Conservation (phyloP, 2,113 vertebrate species). For the Phaethon lepturus region DNA sequence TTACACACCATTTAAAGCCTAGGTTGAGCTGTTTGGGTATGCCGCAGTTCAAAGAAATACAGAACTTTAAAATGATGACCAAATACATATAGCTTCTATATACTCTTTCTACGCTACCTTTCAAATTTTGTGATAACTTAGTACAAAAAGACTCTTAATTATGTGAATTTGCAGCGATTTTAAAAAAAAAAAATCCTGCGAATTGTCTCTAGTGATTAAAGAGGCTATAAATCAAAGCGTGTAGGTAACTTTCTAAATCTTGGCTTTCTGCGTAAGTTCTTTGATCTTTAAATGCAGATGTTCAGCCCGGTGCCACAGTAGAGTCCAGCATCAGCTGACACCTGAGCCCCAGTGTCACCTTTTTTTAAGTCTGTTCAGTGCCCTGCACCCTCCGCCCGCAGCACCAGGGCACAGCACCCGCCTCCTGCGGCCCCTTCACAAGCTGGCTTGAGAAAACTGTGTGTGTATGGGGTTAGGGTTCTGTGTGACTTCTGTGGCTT, state of each 20-base stretch:
- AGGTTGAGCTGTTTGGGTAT: background rate
- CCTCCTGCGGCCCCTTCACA: rapidly evolving
- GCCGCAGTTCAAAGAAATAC: background rate
- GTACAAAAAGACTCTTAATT: background rate
- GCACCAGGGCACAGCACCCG: background rate
- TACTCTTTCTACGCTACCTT: background rate
- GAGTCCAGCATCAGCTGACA: background rate
- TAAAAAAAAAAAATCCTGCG: background rate
- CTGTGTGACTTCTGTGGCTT: background rate
- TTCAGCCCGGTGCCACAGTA: background rate
- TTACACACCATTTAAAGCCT: background rate
- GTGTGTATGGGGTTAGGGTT: rapidly evolving
- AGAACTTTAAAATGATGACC: background rate
- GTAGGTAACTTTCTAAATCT: constrained; percentile 21
- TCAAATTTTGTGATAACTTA: background rate
- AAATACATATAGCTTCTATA: rapidly evolving
- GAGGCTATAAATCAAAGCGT: constrained; percentile 66
- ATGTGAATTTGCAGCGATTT: background rate
- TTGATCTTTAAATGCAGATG: constrained; percentile 71
- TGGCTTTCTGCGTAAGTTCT: constrained; percentile 27
- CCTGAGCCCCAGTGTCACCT: background rate
- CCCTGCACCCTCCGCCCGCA: background rate
- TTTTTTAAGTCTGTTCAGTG: rapidly evolving
- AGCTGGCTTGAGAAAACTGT: too few relatives aligned
- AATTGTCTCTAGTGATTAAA: constrained; percentile 28